phyloP scores from a whole-genome alignment of 2,797 vertebrate genomes.

The Eulemur coronatus region DNA sequence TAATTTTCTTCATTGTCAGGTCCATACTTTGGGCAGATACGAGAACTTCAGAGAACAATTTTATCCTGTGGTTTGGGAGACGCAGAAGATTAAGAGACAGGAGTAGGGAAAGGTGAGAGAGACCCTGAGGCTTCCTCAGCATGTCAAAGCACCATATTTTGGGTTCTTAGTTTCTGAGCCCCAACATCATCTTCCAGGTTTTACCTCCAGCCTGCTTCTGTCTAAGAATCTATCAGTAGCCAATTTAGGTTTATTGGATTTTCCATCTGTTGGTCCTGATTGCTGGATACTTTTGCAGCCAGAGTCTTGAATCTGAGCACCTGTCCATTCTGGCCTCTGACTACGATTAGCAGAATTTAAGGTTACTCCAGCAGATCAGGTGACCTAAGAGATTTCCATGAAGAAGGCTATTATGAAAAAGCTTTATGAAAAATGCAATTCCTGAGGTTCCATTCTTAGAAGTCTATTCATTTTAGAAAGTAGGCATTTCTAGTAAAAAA shows the following conservation, averaged over 20 bases:
- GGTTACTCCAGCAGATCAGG: neutral
- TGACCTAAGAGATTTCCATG: neutral
- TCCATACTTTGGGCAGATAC: neutral
- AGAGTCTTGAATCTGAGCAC: neutral
- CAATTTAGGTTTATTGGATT: neutral
- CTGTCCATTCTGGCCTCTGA: neutral
- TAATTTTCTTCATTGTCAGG: neutral
- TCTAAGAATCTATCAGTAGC: neutral
- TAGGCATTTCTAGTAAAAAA: neutral
- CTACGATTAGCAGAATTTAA: neutral
- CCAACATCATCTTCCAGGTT: neutral
- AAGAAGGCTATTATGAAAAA: neutral
- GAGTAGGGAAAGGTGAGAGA: neutral
- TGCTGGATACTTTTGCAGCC: neutral
- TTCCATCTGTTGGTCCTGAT: neutral
- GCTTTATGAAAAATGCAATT: neutral
- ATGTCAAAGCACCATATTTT: neutral
- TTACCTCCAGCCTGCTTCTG: neutral
- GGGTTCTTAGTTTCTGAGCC: neutral
- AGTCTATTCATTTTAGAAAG: neutral
- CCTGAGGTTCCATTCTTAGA: neutral
- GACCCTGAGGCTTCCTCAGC: neutral
- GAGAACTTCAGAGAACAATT: neutral
- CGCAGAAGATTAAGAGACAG: neutral
- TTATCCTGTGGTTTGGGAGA: neutral